These are phyloP conservation scores for Agriotes lineatus DNA, from an alignment of 2,888 invertebrate species.

Conservation along the genomic window DNA sequence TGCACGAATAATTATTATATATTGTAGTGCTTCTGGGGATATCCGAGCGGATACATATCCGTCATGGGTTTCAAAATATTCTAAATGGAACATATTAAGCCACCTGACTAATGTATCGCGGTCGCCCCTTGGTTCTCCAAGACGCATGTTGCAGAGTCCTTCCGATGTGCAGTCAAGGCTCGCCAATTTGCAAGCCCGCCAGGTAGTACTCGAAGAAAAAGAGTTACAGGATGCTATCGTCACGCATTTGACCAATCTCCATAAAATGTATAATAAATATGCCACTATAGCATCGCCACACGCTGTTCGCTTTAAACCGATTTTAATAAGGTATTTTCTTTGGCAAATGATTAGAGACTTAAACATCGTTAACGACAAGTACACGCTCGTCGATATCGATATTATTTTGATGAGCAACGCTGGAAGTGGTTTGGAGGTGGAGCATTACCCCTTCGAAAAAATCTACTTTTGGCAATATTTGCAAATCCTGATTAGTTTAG, in stretches of 20 bases:
- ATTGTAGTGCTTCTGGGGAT: too few species aligned
- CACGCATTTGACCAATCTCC: conserved; percentile 21
- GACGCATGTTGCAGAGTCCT: not conserved
- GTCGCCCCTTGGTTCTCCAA: not conserved
- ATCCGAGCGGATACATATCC: too few species aligned
- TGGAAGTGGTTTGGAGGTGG: conserved; percentile 65
- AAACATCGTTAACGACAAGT: conserved; percentile 66
- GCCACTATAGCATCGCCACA: conserved; percentile 30
- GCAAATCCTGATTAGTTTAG: conserved; percentile 69
- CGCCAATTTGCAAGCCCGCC: conserved; percentile 53
- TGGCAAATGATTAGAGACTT: conserved; percentile 75
- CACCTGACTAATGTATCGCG: conserved; percentile 49
- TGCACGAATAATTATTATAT: too few species aligned
- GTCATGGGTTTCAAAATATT: conserved; percentile 4
- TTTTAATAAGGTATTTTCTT: conserved; percentile 70
- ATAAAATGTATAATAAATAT: conserved; percentile 38
- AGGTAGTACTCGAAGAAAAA: conserved; percentile 63
- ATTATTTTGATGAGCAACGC: conserved; percentile 66
- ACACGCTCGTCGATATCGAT: conserved; percentile 70
- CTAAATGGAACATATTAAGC: conserved; percentile 8
- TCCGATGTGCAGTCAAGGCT: not conserved
- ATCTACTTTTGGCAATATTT: conserved; percentile 75
- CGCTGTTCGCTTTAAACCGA: conserved; percentile 58
- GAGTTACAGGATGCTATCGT: conserved; percentile 64
- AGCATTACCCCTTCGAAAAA: conserved; percentile 72